Conservation (phyloP, 1,140 invertebrate genomes). For the Subanguina moxae region DNA sequence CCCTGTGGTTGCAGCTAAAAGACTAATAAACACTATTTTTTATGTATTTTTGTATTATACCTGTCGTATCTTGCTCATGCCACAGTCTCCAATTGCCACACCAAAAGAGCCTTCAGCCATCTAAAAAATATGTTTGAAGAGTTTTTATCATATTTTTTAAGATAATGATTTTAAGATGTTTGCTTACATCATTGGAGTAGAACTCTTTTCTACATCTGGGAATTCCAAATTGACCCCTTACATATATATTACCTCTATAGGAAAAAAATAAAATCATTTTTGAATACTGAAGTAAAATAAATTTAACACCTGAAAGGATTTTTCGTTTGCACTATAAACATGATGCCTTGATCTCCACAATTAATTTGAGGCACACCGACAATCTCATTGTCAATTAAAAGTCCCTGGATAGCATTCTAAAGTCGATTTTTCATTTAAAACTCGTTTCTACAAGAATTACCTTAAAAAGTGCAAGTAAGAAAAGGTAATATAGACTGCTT, state of each 20-base stretch:
- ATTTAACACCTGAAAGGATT: constrained; percentile 31
- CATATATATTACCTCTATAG: constrained; percentile 36
- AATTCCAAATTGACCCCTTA: constrained; percentile 31
- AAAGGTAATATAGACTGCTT: too few relatives aligned
- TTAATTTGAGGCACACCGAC: constrained; percentile 22
- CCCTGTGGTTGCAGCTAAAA: constrained; percentile 41
- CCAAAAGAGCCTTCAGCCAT: constrained; percentile 13
- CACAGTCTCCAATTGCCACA: constrained; percentile 27
- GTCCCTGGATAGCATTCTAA: not conserved
- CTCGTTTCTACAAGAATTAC: not conserved
- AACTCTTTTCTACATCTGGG: constrained; percentile 28
- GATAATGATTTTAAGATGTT: too few relatives aligned
- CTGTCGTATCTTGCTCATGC: constrained; percentile 27
- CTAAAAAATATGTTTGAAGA: too few relatives aligned
- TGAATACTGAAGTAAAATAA: not conserved
- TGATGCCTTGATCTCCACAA: constrained; percentile 24
- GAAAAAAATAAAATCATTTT: not conserved
- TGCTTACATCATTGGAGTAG: constrained; percentile 31
- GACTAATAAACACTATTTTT: constrained; percentile 10
- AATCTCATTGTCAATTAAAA: constrained; percentile 26
- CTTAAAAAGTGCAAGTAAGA: too few relatives aligned
- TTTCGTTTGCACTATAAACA: constrained; percentile 22
- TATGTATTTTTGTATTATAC: constrained; percentile 11
- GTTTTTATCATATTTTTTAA: too few relatives aligned
- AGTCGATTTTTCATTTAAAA: not conserved